A percentile compares a stretch with the other conserved stretches of the same genome.
phyloP scores from a whole-genome alignment of 2,888 invertebrate species.

The Schizaphis graminum region DNA sequence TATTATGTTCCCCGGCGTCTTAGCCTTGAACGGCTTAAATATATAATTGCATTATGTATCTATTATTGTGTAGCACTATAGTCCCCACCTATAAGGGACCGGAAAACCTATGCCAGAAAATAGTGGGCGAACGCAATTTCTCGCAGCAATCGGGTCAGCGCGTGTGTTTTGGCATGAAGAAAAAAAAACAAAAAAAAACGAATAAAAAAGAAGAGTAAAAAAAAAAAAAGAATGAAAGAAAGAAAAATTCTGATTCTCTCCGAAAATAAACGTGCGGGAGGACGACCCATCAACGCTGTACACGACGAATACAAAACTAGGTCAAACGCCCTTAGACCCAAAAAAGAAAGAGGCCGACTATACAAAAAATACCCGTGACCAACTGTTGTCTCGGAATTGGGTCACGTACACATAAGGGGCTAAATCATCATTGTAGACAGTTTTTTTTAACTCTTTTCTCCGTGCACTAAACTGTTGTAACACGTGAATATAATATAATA shows the following conservation, averaged over 20 bases:
- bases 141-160: slow-evolving; percentile 50
- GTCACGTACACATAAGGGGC: slow-evolving; percentile 54
- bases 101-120: slow-evolving; percentile 46
- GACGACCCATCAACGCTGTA: neutral
- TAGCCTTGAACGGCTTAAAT: slow-evolving; percentile 38
- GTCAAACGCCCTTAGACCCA: slow-evolving; percentile 63
- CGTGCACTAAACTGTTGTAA: slow-evolving; percentile 18
- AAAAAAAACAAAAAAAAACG: neutral
- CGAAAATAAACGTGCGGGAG: slow-evolving; percentile 63
- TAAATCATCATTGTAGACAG: slow-evolving; percentile 46
- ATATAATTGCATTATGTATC: neutral
- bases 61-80: neutral
- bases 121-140: slow-evolving; percentile 35
- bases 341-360: slow-evolving; percentile 38
- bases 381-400: slow-evolving; percentile 62
- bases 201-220: slow-evolving; percentile 8
- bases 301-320: slow-evolving; percentile 11
- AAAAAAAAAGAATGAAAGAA: slow-evolving; percentile 18
- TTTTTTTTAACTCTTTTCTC: slow-evolving; percentile 26
- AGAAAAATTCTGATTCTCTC: slow-evolving; percentile 18
- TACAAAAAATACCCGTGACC: slow-evolving; percentile 57
- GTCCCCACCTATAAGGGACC: slow-evolving; percentile 31
- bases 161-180: slow-evolving; percentile 59
- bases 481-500: neutral
- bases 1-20: slow-evolving; percentile 15